phyloP scores from a whole-genome alignment of 1,140 invertebrate genomes.

The Aplysia californica region DNA sequence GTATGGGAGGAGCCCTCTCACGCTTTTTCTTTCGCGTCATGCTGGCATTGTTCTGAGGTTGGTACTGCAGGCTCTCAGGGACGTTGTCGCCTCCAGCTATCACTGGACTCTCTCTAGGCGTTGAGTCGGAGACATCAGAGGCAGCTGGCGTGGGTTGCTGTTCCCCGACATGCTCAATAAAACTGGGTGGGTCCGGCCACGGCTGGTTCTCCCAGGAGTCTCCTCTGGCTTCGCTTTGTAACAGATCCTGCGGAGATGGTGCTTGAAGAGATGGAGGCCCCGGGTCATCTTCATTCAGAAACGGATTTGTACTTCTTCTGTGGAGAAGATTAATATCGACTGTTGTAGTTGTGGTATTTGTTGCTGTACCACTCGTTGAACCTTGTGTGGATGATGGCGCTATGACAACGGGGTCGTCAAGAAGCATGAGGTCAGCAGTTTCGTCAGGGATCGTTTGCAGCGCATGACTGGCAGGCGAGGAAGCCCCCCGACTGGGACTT shows the following conservation, averaged over 20 bases:
- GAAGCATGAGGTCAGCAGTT: not conserved
- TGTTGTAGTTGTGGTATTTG: too few relatives aligned
- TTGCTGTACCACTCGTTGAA: too few relatives aligned
- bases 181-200: slow-evolving; percentile 19
- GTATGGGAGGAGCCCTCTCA: not conserved
- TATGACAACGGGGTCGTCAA: slow-evolving; percentile 14
- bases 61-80: slow-evolving; percentile 4
- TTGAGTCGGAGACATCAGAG: not conserved
- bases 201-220: slow-evolving; percentile 23
- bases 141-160: not conserved
- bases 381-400: not conserved
- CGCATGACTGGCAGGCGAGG: not conserved
- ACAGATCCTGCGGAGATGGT: not conserved
- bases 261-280: too few relatives aligned
- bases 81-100: too few relatives aligned
- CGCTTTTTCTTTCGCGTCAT: not conserved
- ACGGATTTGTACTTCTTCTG: slow-evolving; percentile 11
- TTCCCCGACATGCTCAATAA: not conserved
- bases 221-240: not conserved
- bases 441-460: not conserved
- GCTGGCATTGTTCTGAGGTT: not conserved
- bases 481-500: not conserved
- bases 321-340: too few relatives aligned
- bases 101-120: not conserved
- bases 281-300: not conserved